Percentiles rank a stretch among this genome's conserved stretches.
Conservation (phyloP, 2,797 vertebrate genomes). For the Halcyon chelicuti region DNA sequence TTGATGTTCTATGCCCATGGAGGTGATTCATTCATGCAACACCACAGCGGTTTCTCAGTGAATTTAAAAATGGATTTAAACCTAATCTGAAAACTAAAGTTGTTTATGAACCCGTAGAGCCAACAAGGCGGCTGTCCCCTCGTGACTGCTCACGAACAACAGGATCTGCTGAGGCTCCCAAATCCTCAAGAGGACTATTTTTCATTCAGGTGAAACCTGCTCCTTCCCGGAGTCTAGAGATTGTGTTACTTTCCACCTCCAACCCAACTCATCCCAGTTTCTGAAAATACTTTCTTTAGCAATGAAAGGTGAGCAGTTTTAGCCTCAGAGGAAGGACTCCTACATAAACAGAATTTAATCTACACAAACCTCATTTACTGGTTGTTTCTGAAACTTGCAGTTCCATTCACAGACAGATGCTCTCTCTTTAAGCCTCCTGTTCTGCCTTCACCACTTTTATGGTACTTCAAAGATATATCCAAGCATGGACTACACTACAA, state of each 20-base stretch:
- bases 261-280: background rate
- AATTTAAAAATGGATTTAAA: background rate
- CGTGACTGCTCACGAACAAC: background rate
- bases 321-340: background rate
- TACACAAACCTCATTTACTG: background rate
- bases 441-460: background rate
- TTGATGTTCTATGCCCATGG: background rate
- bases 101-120: background rate
- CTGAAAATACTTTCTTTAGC: background rate
- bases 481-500: background rate
- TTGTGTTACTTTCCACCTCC: background rate
- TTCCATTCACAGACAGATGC: background rate
- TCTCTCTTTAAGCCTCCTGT: background rate
- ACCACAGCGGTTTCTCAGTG: background rate
- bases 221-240: background rate
- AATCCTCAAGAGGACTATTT: background rate
- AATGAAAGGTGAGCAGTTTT: background rate
- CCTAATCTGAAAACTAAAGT: background rate
- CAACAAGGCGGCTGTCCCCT: background rate
- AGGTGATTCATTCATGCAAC: background rate
- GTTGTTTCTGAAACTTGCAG: background rate
- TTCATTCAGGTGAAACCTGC: background rate
- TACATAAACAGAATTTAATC: background rate
- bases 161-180: background rate
- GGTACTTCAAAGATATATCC: background rate